Conservation (phyloP, 2,113 vertebrate species). For the Bothrops jararaca region DNA sequence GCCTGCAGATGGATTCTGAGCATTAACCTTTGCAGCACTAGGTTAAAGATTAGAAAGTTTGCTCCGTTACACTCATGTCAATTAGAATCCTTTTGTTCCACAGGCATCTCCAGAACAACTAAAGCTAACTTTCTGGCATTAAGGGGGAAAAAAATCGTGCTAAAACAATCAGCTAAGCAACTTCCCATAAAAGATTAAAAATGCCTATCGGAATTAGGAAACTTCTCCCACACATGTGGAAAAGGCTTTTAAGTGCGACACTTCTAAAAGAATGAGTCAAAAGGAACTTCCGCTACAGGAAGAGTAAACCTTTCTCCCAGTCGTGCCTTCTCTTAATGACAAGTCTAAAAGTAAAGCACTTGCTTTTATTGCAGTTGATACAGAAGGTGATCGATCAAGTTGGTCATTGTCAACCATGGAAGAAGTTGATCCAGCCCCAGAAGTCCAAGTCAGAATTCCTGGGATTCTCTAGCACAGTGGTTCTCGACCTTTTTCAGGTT, state of each 20-base stretch:
- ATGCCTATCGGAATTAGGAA: constrained; percentile 51
- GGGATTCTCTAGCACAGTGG: not conserved
- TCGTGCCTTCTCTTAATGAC: constrained; percentile 1
- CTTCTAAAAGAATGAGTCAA: constrained; percentile 53
- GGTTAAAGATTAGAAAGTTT: constrained; percentile 2
- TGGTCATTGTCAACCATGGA: not conserved
- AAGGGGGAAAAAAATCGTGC: not conserved
- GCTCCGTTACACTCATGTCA: not conserved
- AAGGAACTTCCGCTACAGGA: constrained; percentile 52
- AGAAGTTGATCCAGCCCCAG: not conserved
- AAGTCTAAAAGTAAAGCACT: not conserved
- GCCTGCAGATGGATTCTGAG: not conserved
- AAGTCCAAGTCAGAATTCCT: not conserved
- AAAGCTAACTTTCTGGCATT: not conserved
- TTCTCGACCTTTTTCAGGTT: no score
- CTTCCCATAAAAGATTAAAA: not conserved
- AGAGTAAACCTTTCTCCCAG: not conserved
- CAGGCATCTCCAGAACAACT: rapidly evolving
- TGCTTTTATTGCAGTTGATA: constrained; percentile 12
- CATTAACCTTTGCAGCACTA: not conserved
- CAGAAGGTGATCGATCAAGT: not conserved
- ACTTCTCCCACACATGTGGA: constrained; percentile 65
- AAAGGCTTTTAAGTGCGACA: constrained; percentile 50
- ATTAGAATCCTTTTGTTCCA: not conserved
- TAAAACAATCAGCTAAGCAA: not conserved